Evolutionary conservation across 2,113 vertebrate genomes (phyloP).

Genomic region (Mormoops blainvillei): DNA sequence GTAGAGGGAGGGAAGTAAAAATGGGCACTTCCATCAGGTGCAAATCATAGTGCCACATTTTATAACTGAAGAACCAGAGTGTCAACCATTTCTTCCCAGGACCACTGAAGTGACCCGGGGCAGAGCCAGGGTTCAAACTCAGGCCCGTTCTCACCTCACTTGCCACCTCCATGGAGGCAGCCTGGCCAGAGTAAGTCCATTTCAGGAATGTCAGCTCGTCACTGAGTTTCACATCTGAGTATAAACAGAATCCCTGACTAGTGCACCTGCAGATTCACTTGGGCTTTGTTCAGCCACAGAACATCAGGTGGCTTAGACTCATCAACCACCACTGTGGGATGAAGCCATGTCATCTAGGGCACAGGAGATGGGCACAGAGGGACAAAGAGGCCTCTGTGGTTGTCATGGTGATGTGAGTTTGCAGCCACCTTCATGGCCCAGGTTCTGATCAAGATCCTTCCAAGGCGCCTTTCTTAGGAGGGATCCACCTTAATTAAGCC

Average conservation of each 20-base stretch:
- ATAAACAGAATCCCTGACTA: neutral
- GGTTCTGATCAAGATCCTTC: neutral
- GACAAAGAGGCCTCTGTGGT: neutral
- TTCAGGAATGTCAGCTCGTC: neutral
- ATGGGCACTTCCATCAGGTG: neutral
- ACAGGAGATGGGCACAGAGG: neutral
- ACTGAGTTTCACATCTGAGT: neutral
- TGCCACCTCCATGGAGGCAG: neutral
- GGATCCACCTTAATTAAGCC: neutral
- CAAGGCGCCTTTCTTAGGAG: neutral
- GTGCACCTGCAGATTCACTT: neutral
- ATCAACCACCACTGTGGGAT: neutral
- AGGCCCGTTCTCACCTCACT: neutral
- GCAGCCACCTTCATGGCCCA: neutral
- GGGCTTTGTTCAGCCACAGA: neutral
- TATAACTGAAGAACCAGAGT: neutral
- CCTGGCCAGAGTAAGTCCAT: neutral
- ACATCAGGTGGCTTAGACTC: neutral
- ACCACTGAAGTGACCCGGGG: neutral
- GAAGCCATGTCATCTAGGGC: neutral
- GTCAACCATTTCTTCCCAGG: neutral
- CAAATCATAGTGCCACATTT: neutral
- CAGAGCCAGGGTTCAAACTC: neutral
- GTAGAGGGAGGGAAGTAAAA: neutral
- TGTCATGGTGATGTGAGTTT: neutral